These are phyloP conservation scores for Caenorhabditis doughertyi DNA, from an alignment of 2,888 invertebrate species.

Conservation along the genomic window DNA sequence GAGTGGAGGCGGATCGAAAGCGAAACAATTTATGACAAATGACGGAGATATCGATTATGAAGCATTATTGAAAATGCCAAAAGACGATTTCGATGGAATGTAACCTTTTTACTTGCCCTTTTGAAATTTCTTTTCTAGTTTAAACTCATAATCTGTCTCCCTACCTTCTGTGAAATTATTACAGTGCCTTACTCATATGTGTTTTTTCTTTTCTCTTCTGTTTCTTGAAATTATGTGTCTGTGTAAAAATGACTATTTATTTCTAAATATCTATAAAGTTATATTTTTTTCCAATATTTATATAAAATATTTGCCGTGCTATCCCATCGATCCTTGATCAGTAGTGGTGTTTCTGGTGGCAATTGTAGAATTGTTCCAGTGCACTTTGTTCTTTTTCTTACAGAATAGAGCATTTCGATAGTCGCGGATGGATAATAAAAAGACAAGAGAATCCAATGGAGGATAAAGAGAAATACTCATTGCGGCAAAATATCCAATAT, in stretches of 20 bases:
- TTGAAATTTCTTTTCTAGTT: background rate
- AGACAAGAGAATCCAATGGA: conserved; percentile 24
- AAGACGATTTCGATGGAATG: conserved; percentile 61
- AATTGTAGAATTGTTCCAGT: background rate
- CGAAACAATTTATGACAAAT: conserved; percentile 73
- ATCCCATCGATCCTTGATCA: conserved; percentile 1
- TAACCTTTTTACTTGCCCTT: background rate
- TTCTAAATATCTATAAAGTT: background rate
- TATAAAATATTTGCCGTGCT: conserved; percentile 1
- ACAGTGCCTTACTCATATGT: too few species aligned
- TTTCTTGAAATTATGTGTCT: too few species aligned
- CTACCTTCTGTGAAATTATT: conserved; percentile 14
- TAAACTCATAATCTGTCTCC: background rate
- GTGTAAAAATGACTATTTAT: background rate
- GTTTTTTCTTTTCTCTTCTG: too few species aligned
- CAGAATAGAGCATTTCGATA: conserved; percentile 38
- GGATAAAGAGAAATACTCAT: conserved; percentile 39
- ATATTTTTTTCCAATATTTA: background rate
- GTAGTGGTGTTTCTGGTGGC: background rate
- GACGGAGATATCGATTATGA: conserved; percentile 82
- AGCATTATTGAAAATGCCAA: conserved; percentile 81
- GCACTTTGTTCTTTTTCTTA: background rate
- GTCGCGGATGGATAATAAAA: conserved; percentile 29
- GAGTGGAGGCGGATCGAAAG: conserved; percentile 60
- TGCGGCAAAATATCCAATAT: conserved; percentile 12